Conservation (phyloP, 2,113 vertebrate genomes). For the Takifugu flavidus region DNA sequence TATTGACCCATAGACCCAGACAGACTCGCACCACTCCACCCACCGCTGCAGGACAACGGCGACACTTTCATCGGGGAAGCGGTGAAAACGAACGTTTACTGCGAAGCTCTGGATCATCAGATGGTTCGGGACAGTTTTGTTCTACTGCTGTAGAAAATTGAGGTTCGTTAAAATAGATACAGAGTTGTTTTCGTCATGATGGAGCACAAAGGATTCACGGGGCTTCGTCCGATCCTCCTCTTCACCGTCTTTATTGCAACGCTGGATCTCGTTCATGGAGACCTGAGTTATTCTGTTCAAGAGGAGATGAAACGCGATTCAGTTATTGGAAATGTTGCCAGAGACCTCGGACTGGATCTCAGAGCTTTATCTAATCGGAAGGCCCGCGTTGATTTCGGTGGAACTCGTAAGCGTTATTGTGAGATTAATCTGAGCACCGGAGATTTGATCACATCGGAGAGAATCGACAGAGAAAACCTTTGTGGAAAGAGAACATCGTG, state of each 20-base stretch:
- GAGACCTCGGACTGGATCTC: constrained; percentile 67
- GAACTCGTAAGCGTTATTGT: constrained; percentile 30
- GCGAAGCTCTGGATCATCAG: not conserved
- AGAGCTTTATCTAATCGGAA: constrained; percentile 59
- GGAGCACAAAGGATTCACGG: not conserved
- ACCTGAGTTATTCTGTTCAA: constrained; percentile 63
- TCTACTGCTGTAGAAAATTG: no score
- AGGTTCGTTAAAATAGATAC: not conserved
- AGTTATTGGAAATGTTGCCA: constrained; percentile 73
- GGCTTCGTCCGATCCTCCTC: not conserved
- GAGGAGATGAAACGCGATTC: constrained; percentile 73
- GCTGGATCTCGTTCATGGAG: constrained; percentile 37
- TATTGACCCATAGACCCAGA: constrained; percentile 20
- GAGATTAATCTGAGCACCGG: constrained; percentile 42
- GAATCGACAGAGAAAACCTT: constrained; percentile 60
- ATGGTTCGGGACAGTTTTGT: not conserved
- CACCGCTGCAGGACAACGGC: not conserved
- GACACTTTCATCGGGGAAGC: not conserved
- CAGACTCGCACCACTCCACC: not conserved
- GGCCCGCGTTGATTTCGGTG: constrained; percentile 34
- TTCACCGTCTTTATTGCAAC: constrained; percentile 21
- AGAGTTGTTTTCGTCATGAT: not conserved
- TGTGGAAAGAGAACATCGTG: constrained; percentile 55
- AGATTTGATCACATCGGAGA: constrained; percentile 48
- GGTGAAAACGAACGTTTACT: not conserved